Base-by-base conservation (phyloP, 2,113 vertebrate genomes). In the Aegypius monachus region DNA sequence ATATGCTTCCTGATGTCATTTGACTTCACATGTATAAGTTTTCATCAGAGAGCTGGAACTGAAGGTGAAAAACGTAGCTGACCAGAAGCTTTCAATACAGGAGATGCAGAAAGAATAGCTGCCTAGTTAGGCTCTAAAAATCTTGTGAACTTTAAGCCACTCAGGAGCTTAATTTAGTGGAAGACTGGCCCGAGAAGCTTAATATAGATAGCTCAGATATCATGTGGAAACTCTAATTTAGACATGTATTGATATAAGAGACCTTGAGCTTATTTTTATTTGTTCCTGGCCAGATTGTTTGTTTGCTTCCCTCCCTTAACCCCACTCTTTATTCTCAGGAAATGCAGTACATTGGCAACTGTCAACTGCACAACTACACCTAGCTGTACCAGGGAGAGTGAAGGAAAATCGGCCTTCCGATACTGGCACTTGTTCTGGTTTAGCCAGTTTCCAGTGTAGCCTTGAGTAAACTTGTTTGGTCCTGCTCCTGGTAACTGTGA, bases 151-250 rank as follows among this genome's bases (percentile, higher is more conserved):
- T 71, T 80, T n/a, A 43, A 55, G 93, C 78, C 95, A 97, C 97
- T 97, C 88, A 61, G 6, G 97, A 95, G 97, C 97, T 98, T 98
- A 97, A 98, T 97, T 98, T 98, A 98, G 96, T 92, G 93, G 80
- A 96, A 88, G 86, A 48, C 84, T 91, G 93, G 78, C 86, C 79
- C 1, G 62, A 90, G 92, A 91, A 62, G 66, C 97, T 98, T 98
- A 98, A 98, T 98, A 98, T 98, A 98, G 97, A 95, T 45, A 70
- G 95, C 89, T 94, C 36, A 13, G 89, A 67, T 85, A 81, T 95
- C 97, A 96, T 82, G 95, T 98, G 97, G 93, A 93, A 92, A 97
- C 87, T 98, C 96, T 92, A 83, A 72, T 89, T 94, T 85, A 89
- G 87, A 72, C 82, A 48, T 96, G 79, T 72, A 91, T 92, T 92